A percentile compares a stretch with the other conserved stretches of the same genome.
Evolutionary conservation across 2,888 invertebrate species (phyloP).

Genomic region (Xestia ashworthii): DNA sequence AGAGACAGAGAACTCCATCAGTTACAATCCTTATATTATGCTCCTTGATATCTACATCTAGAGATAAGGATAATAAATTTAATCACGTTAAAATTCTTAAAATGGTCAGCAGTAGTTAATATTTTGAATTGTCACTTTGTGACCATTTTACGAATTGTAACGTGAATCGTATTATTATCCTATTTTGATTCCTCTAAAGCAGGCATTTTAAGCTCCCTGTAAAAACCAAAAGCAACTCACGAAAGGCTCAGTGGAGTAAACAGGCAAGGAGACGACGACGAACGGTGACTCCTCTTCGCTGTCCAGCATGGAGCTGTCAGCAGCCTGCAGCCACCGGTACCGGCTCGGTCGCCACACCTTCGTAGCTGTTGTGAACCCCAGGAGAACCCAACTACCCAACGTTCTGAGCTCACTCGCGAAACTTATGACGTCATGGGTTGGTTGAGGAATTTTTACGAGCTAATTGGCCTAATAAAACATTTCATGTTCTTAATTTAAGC

Average conservation of each 20-base stretch:
- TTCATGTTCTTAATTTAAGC: slow-evolving; percentile 31
- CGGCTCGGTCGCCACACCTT: slow-evolving; percentile 88
- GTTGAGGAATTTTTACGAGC: slow-evolving; percentile 33
- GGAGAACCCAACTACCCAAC: slow-evolving; percentile 30
- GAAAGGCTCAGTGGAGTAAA: slow-evolving; percentile 88
- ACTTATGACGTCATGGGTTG: slow-evolving; percentile 36
- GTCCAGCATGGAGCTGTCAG: slow-evolving; percentile 89
- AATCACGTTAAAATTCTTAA: too few species aligned
- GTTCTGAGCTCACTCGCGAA: slow-evolving; percentile 1
- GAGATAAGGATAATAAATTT: too few species aligned
- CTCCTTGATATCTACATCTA: background rate
- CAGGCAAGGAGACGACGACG: slow-evolving; percentile 92
- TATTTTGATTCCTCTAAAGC: too few species aligned
- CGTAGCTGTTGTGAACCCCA: slow-evolving; percentile 61
- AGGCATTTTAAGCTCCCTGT: too few species aligned
- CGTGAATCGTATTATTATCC: too few species aligned
- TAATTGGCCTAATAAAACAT: slow-evolving; percentile 52
- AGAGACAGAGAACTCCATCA: background rate
- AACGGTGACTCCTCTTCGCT: slow-evolving; percentile 92
- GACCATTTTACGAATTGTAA: too few species aligned
- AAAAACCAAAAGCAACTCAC: slow-evolving; percentile 75
- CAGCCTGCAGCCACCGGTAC: slow-evolving; percentile 86
- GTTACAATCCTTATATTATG: too few species aligned
- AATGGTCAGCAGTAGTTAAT: too few species aligned
- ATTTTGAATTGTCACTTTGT: too few species aligned